Evolutionary conservation across 2,888 invertebrate species (phyloP), one percentile per base, ranked within the genome.

Genomic region (Heliconius ismenius): DNA sequence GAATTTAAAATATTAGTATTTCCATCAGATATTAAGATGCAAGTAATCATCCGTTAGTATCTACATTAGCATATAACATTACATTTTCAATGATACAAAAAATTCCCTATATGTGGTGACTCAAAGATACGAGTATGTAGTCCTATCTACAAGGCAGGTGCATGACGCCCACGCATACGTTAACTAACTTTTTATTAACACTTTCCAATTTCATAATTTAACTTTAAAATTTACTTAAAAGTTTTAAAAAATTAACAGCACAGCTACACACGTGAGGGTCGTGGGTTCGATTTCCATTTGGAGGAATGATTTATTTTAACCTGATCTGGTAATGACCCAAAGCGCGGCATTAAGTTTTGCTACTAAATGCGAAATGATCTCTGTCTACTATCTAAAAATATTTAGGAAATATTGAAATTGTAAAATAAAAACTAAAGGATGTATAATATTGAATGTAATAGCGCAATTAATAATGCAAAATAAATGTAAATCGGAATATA

Each of bases 101-200:
- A 70, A n/a, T 32, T 54, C 70, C 70, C 49, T 70, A 54, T 70
- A 21, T 70, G n/a, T 32, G 24, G 43, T 73, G 72, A 36, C 24
- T 60, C 36, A 39, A 62, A 6, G 39, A 39, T 58, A 21, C 54
- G 21, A 69, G 49, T 10, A 28, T 63, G 62, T 67, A 63, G 60
- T n/a, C 70, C 43, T 74, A 79, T 78, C 36, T 78, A 72, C 65
- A 70, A 58, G 76, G 64, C 79, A 79, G 79, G 76, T 79, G 79
- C 76, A 74, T 58, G 73, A 43, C 74, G 79, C 78, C 79, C 72
- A 78, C 76, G 74, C 79, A 79, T 28, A 36, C 36, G 72, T 74
- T 49, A 64, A 76, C 64, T 74, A 74, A 65, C 74, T 72, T 70
- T 74, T 74, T 70, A 76, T 78, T 74, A 78, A 74, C 76, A 72